These are phyloP conservation scores for Hylaeus anthracinus DNA, from an alignment of 1,140 invertebrate genomes.

Conservation along the genomic window DNA sequence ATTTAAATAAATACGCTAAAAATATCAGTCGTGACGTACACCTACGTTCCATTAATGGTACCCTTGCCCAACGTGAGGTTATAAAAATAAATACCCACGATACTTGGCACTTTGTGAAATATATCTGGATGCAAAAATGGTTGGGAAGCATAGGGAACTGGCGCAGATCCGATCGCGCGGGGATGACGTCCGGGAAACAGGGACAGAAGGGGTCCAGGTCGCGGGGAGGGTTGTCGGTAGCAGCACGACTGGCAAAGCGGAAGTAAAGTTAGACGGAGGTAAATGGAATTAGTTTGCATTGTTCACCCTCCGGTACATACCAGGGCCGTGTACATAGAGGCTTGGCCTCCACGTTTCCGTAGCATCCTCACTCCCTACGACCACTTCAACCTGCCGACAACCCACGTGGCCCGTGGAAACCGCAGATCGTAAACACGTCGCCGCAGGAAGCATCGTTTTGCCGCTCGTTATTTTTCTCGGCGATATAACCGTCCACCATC, in stretches of 20 bases:
- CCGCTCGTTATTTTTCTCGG: slow-evolving; percentile 38
- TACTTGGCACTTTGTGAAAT: too few relatives aligned
- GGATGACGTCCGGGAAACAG: too few relatives aligned
- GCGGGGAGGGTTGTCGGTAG: slow-evolving; percentile 17
- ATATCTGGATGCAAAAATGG: too few relatives aligned
- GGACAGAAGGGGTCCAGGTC: background rate
- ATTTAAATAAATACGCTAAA: too few relatives aligned
- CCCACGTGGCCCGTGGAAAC: slow-evolving; percentile 25
- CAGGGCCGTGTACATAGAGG: slow-evolving; percentile 22
- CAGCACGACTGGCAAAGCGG: background rate
- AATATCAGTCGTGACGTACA: too few relatives aligned
- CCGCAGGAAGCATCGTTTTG: slow-evolving; percentile 26
- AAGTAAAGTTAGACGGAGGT: slow-evolving; percentile 50
- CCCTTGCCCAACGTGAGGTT: too few relatives aligned
- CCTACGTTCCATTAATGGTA: too few relatives aligned
- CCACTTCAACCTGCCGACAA: slow-evolving; percentile 14
- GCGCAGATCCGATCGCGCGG: too few relatives aligned
- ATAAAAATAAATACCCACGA: too few relatives aligned
- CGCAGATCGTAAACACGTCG: slow-evolving; percentile 44
- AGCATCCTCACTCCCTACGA: slow-evolving; percentile 21
- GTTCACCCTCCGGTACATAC: slow-evolving; percentile 27
- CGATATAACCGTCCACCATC: background rate
- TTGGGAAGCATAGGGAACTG: too few relatives aligned
- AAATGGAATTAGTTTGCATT: slow-evolving; percentile 62
- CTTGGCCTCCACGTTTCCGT: slow-evolving; percentile 32